Base-by-base conservation (phyloP, 2,888 invertebrate species). In the Perizoma flavofasciatum region DNA sequence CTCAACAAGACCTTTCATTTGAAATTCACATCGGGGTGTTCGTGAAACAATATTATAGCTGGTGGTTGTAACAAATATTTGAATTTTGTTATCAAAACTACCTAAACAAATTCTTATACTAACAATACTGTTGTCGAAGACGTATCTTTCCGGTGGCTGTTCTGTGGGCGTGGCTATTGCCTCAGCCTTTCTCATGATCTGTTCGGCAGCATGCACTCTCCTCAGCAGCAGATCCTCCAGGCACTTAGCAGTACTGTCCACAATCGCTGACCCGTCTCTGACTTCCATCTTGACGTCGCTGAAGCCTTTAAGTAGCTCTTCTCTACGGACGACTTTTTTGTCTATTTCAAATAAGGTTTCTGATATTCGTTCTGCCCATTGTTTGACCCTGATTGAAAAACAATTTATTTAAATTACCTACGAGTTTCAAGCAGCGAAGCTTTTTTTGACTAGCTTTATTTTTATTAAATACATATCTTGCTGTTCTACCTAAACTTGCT, bases 281-380 rank as follows among this genome's bases (percentile, higher is more conserved):
- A 68, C 61, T 53, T 82, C 83, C 51, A 78, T 78, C 54, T 82
- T 86, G 4, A 85, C 68, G 46, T 83, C 78, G 0, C 77, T 72
- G 63, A 89, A 90, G 32, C 83, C 78, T 55, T 85, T 81, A 6
- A 82, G 50, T 1, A 92, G 67, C 2, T 79, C 72, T 1, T 82
- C 79, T 60, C 82, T 72, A 2, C 83, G 84, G 0, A 89, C 88
- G 5, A 90, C 83, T 10, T 73, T 73, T 6, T 75, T 69, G 64
- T 91, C 88, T 47, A 76, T 83, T 41, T 83, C 74, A 37, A 72
- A 69, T 1, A 92, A 61, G 48, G 72, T 78, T 8, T 79, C 71
- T 2, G 86, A 85, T 72, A 91, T 83, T 55, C 79, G 73, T 54
- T 79, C 56, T 0, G 92, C 91, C 92, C 92, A 92, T 67, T 73